Evolutionary conservation across 2,888 invertebrate genomes (phyloP), one percentile per base, ranked within the genome.

Genomic region (Trachelus iudaicus): DNA sequence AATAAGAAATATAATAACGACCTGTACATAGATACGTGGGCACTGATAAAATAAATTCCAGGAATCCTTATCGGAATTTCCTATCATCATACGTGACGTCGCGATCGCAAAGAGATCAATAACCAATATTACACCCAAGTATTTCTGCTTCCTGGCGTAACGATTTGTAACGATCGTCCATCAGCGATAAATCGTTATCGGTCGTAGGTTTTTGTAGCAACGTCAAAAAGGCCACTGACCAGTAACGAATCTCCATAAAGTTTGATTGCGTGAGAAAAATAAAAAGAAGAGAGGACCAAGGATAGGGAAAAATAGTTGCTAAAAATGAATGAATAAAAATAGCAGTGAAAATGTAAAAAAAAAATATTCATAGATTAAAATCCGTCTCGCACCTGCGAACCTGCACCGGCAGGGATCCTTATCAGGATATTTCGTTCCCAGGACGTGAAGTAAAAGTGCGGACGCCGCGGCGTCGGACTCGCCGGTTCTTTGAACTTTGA

Each of bases 401-500:
- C 56, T 56, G 56, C 15, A 23, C n/a, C n/a, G 2, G 23, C 9
- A 9, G 23, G 9, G 56, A 56, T 56, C 23, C 56, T 23, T 56
- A 56, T 56, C 56, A 23, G 23, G 23, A 23, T 6, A 15, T 23
- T 23, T 56, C 23, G 23, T 56, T 56, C 56, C 56, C 56, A 56
- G 56, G 56, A 23, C 56, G 56, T 56, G 56, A 56, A 56, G 23
- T 23, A 56, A 56, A 56, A 56, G 56, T 56, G 56, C 56, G 56
- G 56, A 56, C 56, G 56, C 56, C 56, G 56, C 56, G 56, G 56
- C 23, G 56, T 56, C 56, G 23, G 56, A 1, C 56, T 56, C 23
- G 15, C 12, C 31, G 71, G n/a, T 30, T 73, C 30, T 69, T 69
- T 15, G 74, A 69, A 77, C 34, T 37, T 68, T 73, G 75, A 77